Conservation (phyloP, 2,888 invertebrate species). For the Agrilus mali region DNA sequence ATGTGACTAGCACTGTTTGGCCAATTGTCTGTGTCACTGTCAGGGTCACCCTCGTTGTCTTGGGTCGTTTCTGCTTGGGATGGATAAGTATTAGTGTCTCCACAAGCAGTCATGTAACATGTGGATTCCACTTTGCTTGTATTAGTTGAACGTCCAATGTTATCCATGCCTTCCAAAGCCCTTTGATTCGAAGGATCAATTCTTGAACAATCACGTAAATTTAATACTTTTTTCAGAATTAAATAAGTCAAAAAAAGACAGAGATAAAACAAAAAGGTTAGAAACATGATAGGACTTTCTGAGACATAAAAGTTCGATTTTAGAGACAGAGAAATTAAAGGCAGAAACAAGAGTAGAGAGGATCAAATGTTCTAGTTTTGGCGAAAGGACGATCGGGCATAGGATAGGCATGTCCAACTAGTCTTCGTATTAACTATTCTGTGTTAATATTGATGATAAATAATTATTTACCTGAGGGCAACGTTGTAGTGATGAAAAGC, state of each 20-base stretch:
- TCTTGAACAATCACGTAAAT: slow-evolving; percentile 25
- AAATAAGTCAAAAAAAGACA: too few relatives aligned
- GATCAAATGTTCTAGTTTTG: too few relatives aligned
- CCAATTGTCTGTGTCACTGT: slow-evolving; percentile 32
- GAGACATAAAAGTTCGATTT: too few relatives aligned
- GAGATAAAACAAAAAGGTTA: too few relatives aligned
- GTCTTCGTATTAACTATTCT: not conserved
- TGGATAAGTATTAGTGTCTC: slow-evolving; percentile 35
- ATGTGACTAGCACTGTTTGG: slow-evolving; percentile 18
- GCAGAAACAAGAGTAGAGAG: too few relatives aligned
- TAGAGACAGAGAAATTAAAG: too few relatives aligned
- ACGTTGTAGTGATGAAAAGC: slow-evolving; percentile 55
- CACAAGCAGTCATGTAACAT: slow-evolving; percentile 40
- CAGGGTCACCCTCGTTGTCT: slow-evolving; percentile 28
- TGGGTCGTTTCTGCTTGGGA: slow-evolving; percentile 36
- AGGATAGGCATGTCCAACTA: too few relatives aligned
- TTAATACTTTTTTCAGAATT: too few relatives aligned
- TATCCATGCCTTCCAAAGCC: slow-evolving; percentile 51
- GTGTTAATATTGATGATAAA: not conserved
- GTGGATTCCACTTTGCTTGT: slow-evolving; percentile 38
- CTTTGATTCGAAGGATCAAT: slow-evolving; percentile 51
- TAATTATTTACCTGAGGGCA: slow-evolving; percentile 43
- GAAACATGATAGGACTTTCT: too few relatives aligned
- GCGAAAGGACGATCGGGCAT: too few relatives aligned
- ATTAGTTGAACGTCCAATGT: slow-evolving; percentile 35